Evolutionary conservation across 2,797 vertebrate genomes (phyloP).

Genomic region (Macropus fuliginosus): DNA sequence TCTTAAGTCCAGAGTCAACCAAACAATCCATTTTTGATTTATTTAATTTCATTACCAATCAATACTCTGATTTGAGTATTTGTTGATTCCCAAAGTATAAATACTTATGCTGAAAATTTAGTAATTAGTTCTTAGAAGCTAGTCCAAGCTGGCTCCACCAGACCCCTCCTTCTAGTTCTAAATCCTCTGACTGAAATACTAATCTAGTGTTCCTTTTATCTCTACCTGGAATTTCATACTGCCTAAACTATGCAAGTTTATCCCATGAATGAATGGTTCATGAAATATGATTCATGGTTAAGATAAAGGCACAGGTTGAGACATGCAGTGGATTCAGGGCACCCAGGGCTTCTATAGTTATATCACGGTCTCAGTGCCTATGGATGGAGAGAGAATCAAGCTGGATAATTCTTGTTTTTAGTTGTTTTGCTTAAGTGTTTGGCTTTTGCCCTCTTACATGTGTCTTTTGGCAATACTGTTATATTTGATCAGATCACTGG

Average conservation of each 20-base stretch:
- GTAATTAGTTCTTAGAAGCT: neutral
- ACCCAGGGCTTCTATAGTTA: neutral
- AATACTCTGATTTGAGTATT: neutral
- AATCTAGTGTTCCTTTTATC: neutral
- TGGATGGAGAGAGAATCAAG: neutral
- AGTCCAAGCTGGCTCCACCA: neutral
- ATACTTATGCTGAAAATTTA: neutral
- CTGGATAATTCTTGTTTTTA: neutral
- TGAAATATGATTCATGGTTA: neutral
- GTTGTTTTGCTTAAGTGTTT: neutral
- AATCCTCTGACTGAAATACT: neutral
- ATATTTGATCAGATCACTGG: neutral
- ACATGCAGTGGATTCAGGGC: neutral
- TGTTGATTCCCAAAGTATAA: neutral
- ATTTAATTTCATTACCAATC: neutral
- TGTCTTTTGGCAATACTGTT: neutral
- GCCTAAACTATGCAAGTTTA: neutral
- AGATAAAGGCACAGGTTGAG: neutral
- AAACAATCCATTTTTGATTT: neutral
- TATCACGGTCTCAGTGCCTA: neutral
- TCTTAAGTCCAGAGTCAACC: neutral
- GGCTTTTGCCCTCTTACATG: neutral
- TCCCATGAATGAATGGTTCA: neutral
- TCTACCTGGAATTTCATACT: neutral
- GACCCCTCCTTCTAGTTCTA: neutral